Percentiles rank a stretch among this genome's conserved stretches.
Conservation (phyloP, 1,140 invertebrate species). For the Polypedilum pembai region DNA sequence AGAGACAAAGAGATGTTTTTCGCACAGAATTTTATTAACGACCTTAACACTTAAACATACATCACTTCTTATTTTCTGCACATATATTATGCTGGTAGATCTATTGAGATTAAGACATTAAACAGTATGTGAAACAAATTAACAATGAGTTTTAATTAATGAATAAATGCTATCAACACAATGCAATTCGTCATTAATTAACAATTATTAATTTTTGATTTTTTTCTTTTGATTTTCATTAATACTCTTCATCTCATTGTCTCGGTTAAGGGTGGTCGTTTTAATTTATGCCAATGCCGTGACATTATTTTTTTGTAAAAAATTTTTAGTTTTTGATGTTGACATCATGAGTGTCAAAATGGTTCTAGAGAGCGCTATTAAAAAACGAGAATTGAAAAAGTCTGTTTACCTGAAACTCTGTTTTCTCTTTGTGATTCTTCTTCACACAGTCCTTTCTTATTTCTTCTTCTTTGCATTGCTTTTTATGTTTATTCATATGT, state of each 20-base stretch:
- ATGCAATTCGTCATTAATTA: background rate
- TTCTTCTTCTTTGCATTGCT: background rate
- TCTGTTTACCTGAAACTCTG: background rate
- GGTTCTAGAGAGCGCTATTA: too few relatives aligned
- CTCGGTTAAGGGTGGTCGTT: background rate
- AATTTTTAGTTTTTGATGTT: background rate
- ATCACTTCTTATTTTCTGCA: background rate
- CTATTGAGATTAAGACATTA: background rate
- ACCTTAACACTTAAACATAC: slow-evolving; percentile 28
- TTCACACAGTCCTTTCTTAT: slow-evolving; percentile 21
- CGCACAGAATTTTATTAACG: background rate
- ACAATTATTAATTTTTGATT: background rate
- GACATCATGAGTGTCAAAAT: background rate
- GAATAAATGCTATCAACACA: background rate
- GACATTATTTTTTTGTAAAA: background rate
- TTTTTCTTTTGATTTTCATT: background rate
- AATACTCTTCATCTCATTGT: background rate
- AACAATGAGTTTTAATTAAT: background rate
- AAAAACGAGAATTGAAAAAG: too few relatives aligned
- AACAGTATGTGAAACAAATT: slow-evolving; percentile 3
- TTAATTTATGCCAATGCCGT: background rate
- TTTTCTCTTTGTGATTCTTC: background rate
- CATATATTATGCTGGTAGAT: background rate
- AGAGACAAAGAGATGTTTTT: background rate
- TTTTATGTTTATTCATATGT: background rate